Evolutionary conservation across 2,888 invertebrate genomes (phyloP), one percentile per base, ranked within the genome.

Genomic region (Protonemura montana): DNA sequence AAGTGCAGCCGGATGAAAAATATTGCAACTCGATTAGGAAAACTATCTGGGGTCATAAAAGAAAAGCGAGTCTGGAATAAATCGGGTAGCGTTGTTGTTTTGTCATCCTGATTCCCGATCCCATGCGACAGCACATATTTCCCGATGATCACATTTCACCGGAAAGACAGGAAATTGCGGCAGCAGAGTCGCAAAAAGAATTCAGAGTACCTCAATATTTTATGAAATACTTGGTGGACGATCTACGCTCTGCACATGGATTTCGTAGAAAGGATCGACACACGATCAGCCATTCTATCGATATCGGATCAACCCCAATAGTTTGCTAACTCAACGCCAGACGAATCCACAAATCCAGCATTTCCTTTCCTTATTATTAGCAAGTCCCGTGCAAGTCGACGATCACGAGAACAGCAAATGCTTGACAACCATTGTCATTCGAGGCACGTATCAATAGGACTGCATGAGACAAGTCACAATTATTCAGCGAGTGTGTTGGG

Each of bases 401-500:
- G 13, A 26, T 27, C 78, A 25, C 25, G 10, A 10, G 28, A 26
- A 78, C 78, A 16, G 28, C 28, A 27, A 78, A 5, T 78, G 78
- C n/a, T 1, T 28, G 26, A 7, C 6, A 5, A n/a, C n/a, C n/a
- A 13, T 21, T 10, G 78, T 26, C 30, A 81, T 28, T 81, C 28
- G 81, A 28, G 13, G 26, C 81, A 81, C 81, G 81, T 81, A 81
- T 30, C 80, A 6, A 1, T 6, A 7, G 27, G 28, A 78, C 27
- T 25, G 16, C 78, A 81, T 29, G 16, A 16, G 26, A 80, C 80
- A 81, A 16, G n/a, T 81, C 29, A 81, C 81, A 30, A 30, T 29
- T 81, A 30, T 81, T 81, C 29, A 29, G 78, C 30, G 30, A 59
- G 59, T 59, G 59, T 59, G 59, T 59, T 59, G 59, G 21, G 16